Base-by-base conservation (phyloP, 2,797 vertebrate genomes). In the Pseudocheirus occidentalis region DNA sequence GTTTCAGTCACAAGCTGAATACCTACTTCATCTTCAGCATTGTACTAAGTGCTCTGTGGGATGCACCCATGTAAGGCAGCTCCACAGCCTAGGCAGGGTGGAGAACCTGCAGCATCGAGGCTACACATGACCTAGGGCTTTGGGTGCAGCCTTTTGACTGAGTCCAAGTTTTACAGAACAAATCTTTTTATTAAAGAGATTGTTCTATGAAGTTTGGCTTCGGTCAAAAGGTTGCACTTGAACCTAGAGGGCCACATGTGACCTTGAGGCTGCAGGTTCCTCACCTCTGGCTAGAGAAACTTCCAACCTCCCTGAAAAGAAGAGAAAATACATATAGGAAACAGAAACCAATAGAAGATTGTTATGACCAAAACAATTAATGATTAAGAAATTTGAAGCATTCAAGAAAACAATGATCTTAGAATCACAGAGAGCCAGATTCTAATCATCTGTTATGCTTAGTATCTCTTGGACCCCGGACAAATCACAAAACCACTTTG, bases 261-360 rank as follows among this genome's bases (percentile, higher is more conserved):
- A 27, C 7, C 57, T 58, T 7, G 0, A 58, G 57, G 27, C 6
- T 13, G 7, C 57, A 28, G 24, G 9, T 58, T 28, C 7, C 27
- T 27, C 6, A 10, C 27, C 27, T 27, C 57, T 58, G 57, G 27
- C 27, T 28, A 40, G 16, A 73, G 66, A 73, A 40, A 73, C 2
- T 94, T 92, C 89, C 28, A n/a, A 2, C 11, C 27, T 40, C 94
- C 50, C 29, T 40, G 11, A 24, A 93, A 14, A 93, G 40, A 57
- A 7, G 93, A 91, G 58, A 95, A 95, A 46, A 95, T 18, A 91
- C 90, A 92, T 13, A 95, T 29, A 90, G 59, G 11, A 94, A 53
- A 59, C 55, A 95, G 56, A 97, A 54, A 93, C 95, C 18, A 96
- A 94, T 0, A 6, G 5, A 94, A 95, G 52, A 92, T 29, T 90